Evolutionary conservation across 2,888 invertebrate species (phyloP), one percentile per base, ranked within the genome.

Genomic region (Prosopocoilus inquinatus): DNA sequence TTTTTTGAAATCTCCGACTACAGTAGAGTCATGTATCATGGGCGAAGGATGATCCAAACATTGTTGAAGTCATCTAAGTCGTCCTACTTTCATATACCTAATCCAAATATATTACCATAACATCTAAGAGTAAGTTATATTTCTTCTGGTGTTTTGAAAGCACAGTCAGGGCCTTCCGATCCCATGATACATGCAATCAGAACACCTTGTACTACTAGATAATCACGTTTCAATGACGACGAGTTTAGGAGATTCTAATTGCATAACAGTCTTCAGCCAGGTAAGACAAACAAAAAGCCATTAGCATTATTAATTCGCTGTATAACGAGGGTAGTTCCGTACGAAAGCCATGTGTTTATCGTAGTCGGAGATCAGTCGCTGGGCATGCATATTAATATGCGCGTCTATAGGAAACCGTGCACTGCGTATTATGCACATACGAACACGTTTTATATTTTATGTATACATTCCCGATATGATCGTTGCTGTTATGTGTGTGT

Each of bases 371-470:
- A 65, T 65, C 65, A 57, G 55, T 60, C 60, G 52, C 54, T 62
- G 51, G 38, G 56, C 60, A 65, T 65, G 60, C 61, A 60, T 61
- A 66, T 65, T 64, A 64, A 65, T 64, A 64, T 57, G 57, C 20
- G 20, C 58, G 55, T 53, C 52, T 55, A 57, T 62, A 57, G 60
- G 61, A 63, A 62, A 64, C 61, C 56, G 59, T 54, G 63, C 61
- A 64, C 64, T 60, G 62, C 61, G 62, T 64, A 65, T 66, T 66
- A 67, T 65, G 62, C 63, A 64, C 61, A 64, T 61, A 59, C 53
- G 62, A 61, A 65, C 64, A 63, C 57, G 64, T 63, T 65, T 64
- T 64, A 63, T 64, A 61, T 64, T 65, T 65, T 65, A 64, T 65
- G 62, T 60, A 59, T 58, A 55, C 50, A 48, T 55, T 46, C 33